Base-by-base conservation (phyloP, 1,140 invertebrate species). In the Lysiphlebus fabarum region DNA sequence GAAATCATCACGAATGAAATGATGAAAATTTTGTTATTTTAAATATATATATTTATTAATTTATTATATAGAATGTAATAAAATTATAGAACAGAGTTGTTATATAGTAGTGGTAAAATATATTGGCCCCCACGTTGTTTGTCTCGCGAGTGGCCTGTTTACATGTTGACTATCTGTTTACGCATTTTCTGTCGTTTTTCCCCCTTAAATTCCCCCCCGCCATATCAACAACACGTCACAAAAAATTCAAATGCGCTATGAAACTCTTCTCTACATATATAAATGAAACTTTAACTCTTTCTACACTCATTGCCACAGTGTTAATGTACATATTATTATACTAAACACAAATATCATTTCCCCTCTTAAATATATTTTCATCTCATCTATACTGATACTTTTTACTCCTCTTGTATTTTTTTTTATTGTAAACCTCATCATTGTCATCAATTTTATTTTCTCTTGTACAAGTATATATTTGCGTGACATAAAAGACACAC, bases 131-230 rank as follows among this genome's bases (percentile, higher is more conserved):
- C 74, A 77, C 76, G 77, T 78, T 79, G 76, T 78, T 79, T 79
- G 76, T 79, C 75, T 78, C 76, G 72, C 76, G 76, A 79, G 75
- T 78, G 76, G 76, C 77, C 77, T 78, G 77, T 79, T 79, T 79
- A 79, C 76, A 79, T 79, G 77, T 79, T 78, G 77, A 78, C 76
- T 79, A 70, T 73, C 73, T 79, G 77, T 79, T 79, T 79, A 79
- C 75, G 74, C 76, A 73, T 75, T 78, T 77, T 65, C 69, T 59
- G 63, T 58, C 58, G 65, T 61, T 57, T 63, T 58, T 53, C 51
- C 26, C 33, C 43, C 54, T 44, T 43, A 59, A 48, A 63, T 56
- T 58, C 63, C 58, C 54, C 61, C n/a, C 58, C 59, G 34, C 65
- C 53, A 17, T 17, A 17, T 17, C 17, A 43, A 54, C 26, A 61